phyloP scores from a whole-genome alignment of 2,113 vertebrate species.

The Fulica atra region DNA sequence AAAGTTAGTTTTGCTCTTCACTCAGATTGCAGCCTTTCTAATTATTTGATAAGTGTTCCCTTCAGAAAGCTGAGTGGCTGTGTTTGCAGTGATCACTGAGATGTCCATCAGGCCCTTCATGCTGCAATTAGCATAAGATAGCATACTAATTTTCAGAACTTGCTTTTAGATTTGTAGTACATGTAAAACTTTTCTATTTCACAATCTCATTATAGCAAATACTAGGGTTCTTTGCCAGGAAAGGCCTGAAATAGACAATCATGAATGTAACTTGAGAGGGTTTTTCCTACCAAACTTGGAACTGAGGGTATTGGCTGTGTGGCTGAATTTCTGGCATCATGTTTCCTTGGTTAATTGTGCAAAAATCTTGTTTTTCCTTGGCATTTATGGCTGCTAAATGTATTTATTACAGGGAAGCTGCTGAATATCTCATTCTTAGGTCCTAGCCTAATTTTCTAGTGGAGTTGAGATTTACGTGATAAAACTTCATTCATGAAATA shows the following conservation, averaged over 20 bases:
- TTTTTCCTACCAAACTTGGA: background rate
- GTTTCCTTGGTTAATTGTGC: background rate
- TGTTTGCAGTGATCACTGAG: background rate
- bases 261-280: background rate
- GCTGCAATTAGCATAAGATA: background rate
- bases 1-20: background rate
- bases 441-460: background rate
- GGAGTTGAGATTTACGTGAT: background rate
- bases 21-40: background rate
- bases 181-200: background rate
- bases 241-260: background rate
- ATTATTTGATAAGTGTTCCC: background rate
- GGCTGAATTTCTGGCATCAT: background rate
- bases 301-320: background rate
- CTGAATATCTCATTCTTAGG: background rate
- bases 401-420: background rate
- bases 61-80: background rate
- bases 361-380: background rate
- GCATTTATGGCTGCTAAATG: background rate
- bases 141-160: background rate
- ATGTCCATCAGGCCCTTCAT: background rate
- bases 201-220: background rate
- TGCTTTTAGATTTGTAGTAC: background rate
- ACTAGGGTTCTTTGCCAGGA: background rate
- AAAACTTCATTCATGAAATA: background rate